phyloP scores from a whole-genome alignment of 2,113 vertebrate genomes.

The Sus scrofa region T2T-Sscrofa CM000827.6:74675501-74676000 shows the following conservation, averaged over 20 bases:
- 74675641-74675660: slow-evolving; percentile 6
- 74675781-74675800: not conserved
- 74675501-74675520: not conserved
- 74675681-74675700: slow-evolving; percentile 2
- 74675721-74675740: not conserved
- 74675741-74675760: not conserved
- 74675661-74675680: not conserved
- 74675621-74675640: not conserved
- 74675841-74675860: not conserved
- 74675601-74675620: slow-evolving; percentile 7
- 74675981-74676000: not conserved
- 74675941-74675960: not conserved
- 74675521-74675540: not conserved
- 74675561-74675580: not conserved
- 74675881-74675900: not conserved
- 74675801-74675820: slow-evolving; percentile 34
- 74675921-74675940: not conserved
- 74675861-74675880: slow-evolving; percentile 15
- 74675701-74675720: slow-evolving; percentile 6
- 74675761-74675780: slow-evolving; percentile 19
- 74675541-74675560: slow-evolving; percentile 9
- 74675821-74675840: slow-evolving; percentile 14
- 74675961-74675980: not conserved
- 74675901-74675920: not conserved
- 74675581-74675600: slow-evolving; percentile 19